Base-by-base conservation (phyloP, 2,113 vertebrate species). In the Sclerurus mexicanus region DNA sequence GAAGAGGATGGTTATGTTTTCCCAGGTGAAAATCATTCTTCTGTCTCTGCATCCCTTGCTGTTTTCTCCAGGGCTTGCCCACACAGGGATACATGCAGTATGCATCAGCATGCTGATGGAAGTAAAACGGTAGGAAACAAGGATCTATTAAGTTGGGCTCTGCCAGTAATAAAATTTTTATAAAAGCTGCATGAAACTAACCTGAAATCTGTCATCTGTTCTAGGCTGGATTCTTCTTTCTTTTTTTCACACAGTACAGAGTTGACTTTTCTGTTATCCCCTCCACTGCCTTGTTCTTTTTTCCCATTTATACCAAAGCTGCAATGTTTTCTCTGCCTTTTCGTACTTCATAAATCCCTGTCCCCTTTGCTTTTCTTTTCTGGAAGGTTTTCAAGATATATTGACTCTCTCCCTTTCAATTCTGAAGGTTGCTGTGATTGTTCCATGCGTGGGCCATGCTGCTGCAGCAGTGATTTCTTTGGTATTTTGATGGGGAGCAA, bases 21-120 rank as follows among this genome's bases (percentile, higher is more conserved):
- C 52, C 30, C 30, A 89, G n/a, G 31, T 87, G 77, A 95, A 94
- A 87, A 73, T 52, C 19, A 53, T 71, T 67, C 53, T 85, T 35
- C 47, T 58, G 24, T 87, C 69, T 82, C 40, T 83, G 40, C 19
- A 37, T 68, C 42, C 28, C 37, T 89, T 87, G n/a, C n/a, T 91
- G 0, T 91, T 95, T 91, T 89, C 71, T 79, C 53, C 24, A 79
- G 49, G 62, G 77, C 49, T 89, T 95, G 87, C 50, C 49, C 5
- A 3, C 3, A 5, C 8, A 60, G n/a, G 20, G 40, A 50, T 56
- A 37, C 27, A 35, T 0, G 1, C 64, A 71, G 27, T 71, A 24
- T 50, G 56, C 42, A 56, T 90, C 85, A 69, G 46, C 62, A 30
- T 64, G 37, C 17, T 62, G 69, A 53, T 85, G 74, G 66, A 89